These are phyloP conservation scores for Ypsolopha sequella DNA, from an alignment of 2,888 invertebrate species.

Conservation along the genomic window DNA sequence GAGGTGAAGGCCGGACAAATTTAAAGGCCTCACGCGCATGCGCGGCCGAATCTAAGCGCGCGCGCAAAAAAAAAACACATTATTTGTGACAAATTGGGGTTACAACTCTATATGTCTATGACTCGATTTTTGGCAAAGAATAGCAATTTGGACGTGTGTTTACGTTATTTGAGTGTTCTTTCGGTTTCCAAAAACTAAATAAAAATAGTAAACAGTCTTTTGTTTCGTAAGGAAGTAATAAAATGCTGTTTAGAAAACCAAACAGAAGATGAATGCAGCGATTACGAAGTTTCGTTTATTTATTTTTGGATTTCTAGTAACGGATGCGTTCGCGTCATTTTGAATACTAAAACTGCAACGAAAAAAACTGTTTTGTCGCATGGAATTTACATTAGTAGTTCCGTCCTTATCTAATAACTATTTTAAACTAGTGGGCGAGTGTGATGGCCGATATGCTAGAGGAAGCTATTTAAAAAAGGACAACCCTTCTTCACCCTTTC, in stretches of 20 bases:
- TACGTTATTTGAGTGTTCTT: not conserved
- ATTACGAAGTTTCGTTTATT: slow-evolving; percentile 32
- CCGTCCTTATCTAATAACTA: slow-evolving; percentile 26
- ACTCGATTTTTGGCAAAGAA: not conserved
- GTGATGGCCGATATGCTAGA: slow-evolving; percentile 37
- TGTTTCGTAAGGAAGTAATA: slow-evolving; percentile 56
- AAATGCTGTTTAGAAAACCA: slow-evolving; percentile 51
- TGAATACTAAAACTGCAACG: slow-evolving; percentile 57
- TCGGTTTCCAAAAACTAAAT: not conserved
- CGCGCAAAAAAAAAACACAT: not conserved
- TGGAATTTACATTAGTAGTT: slow-evolving; percentile 21
- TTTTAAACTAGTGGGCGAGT: slow-evolving; percentile 22
- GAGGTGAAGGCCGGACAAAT: slow-evolving; percentile 57
- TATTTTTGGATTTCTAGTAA: slow-evolving; percentile 59
- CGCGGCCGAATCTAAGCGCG: slow-evolving; percentile 3
- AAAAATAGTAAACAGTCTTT: slow-evolving; percentile 13
- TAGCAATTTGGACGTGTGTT: not conserved
- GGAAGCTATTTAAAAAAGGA: slow-evolving; percentile 65
- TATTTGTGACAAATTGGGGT: too few species aligned
- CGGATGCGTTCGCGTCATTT: slow-evolving; percentile 64
- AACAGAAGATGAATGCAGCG: slow-evolving; percentile 30
- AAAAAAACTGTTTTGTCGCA: slow-evolving; percentile 21
- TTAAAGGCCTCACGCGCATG: slow-evolving; percentile 16
- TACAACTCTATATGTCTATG: not conserved
- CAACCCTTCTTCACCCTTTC: slow-evolving; percentile 67